phyloP scores from a whole-genome alignment of 2,797 vertebrate species.

The Premnoplex brunnescens region DNA sequence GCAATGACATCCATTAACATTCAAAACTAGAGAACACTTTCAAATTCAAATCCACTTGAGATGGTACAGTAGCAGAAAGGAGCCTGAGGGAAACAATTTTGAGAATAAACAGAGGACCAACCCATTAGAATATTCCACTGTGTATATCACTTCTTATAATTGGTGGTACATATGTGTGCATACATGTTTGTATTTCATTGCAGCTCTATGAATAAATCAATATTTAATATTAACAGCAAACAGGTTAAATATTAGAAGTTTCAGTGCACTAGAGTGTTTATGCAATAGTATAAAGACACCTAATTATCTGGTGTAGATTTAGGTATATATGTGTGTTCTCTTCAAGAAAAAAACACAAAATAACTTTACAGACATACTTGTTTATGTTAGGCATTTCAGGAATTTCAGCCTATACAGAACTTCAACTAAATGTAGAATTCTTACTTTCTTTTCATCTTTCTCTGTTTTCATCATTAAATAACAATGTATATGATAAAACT shows the following conservation, averaged over 20 bases:
- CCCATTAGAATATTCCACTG: slow-evolving; percentile 30
- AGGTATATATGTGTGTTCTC: neutral
- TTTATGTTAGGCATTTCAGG: neutral
- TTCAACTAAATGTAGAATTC: neutral
- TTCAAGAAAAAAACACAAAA: neutral
- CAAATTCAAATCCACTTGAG: slow-evolving; percentile 64
- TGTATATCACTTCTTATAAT: slow-evolving; percentile 20
- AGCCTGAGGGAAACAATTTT: slow-evolving; percentile 46
- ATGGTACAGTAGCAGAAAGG: slow-evolving; percentile 40
- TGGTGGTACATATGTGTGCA: slow-evolving; percentile 18
- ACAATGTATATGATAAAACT: neutral
- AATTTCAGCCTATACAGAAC: neutral
- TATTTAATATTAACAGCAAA: neutral
- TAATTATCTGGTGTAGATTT: neutral
- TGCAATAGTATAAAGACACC: neutral
- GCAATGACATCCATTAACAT: slow-evolving; percentile 64
- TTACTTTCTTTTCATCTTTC: neutral
- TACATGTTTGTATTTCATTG: neutral
- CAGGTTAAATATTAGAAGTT: neutral
- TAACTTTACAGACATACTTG: neutral
- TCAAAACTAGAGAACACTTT: slow-evolving; percentile 62
- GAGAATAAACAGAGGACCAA: slow-evolving; percentile 45
- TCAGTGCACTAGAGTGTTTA: neutral
- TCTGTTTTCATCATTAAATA: neutral
- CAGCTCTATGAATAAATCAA: slow-evolving; percentile 19